Conservation (phyloP, 2,113 vertebrate species). For the Desmodus rotundus region DNA sequence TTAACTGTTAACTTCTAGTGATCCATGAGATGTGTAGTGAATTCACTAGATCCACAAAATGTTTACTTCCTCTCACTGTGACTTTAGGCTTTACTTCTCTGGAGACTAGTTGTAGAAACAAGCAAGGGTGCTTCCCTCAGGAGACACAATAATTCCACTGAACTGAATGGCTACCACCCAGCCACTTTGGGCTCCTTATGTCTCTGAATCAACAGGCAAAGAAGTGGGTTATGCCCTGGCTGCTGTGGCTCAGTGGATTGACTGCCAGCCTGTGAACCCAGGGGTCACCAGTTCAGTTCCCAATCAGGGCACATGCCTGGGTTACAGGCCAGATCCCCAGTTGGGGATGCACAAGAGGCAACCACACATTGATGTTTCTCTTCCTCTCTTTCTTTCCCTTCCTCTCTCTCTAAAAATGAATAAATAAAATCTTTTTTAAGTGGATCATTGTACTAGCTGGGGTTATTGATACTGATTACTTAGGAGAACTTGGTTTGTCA, state of each 20-base stretch:
- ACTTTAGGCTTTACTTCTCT: neutral
- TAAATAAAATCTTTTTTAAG: neutral
- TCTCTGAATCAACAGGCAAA: conserved; percentile 6
- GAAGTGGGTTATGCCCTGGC: neutral
- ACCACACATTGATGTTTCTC: too few relatives aligned
- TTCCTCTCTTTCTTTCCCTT: too few relatives aligned
- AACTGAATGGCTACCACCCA: neutral
- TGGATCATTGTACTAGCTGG: neutral
- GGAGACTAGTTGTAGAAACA: neutral
- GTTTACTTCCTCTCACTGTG: neutral
- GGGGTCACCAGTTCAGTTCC: too few relatives aligned
- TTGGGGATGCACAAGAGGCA: too few relatives aligned
- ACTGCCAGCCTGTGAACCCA: too few relatives aligned
- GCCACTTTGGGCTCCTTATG: neutral
- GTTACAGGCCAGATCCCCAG: too few relatives aligned
- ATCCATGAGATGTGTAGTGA: neutral
- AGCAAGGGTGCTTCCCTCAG: neutral
- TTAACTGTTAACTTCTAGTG: neutral
- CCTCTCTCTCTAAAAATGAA: too few relatives aligned
- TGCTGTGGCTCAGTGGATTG: too few relatives aligned
- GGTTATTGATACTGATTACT: neutral
- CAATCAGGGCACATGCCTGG: too few relatives aligned
- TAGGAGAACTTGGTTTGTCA: neutral
- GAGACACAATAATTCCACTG: neutral
- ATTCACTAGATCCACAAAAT: neutral